Evolutionary conservation across 1,140 invertebrate species (phyloP).

Genomic region (Eumeta japonica): DNA sequence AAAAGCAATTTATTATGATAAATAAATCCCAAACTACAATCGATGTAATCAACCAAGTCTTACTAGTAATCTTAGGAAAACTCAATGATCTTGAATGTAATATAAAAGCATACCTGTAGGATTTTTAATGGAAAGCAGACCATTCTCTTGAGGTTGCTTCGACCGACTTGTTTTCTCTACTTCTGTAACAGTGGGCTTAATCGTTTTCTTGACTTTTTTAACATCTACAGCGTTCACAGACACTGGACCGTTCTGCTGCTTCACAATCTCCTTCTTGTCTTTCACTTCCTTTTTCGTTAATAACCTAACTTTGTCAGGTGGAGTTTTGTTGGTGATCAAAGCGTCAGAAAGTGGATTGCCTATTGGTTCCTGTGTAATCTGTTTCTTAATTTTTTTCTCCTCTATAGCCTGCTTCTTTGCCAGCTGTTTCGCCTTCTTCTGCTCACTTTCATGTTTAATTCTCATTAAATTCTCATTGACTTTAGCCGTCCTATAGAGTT

Average conservation of each 20-base stretch:
- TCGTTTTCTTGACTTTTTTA: conserved; percentile 35
- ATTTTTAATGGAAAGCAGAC: conserved; percentile 28
- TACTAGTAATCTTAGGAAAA: too few relatives aligned
- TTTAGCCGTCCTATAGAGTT: conserved; percentile 55
- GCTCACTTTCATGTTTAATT: conserved; percentile 48
- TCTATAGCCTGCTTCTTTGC: conserved; percentile 33
- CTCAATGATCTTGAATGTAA: too few relatives aligned
- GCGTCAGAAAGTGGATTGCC: conserved; percentile 40
- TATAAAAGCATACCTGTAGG: conserved; percentile 20
- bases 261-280: conserved; percentile 50
- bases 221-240: conserved; percentile 23
- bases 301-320: conserved; percentile 47
- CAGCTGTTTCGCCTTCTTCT: conserved; percentile 32
- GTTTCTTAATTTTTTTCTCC: conserved; percentile 26
- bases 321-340: conserved; percentile 32
- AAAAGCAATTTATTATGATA: too few relatives aligned
- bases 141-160: conserved; percentile 35
- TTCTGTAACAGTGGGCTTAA: conserved; percentile 29
- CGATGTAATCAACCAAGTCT: too few relatives aligned
- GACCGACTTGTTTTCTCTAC: conserved; percentile 24
- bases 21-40: too few relatives aligned
- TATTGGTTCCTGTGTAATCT: conserved; percentile 25
- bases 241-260: conserved; percentile 38
- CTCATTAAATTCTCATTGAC: conserved; percentile 57
- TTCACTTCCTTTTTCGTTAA: conserved; percentile 50